Evolutionary conservation across 2,113 vertebrate genomes (phyloP).

Genomic region (Neogale vison): DNA sequence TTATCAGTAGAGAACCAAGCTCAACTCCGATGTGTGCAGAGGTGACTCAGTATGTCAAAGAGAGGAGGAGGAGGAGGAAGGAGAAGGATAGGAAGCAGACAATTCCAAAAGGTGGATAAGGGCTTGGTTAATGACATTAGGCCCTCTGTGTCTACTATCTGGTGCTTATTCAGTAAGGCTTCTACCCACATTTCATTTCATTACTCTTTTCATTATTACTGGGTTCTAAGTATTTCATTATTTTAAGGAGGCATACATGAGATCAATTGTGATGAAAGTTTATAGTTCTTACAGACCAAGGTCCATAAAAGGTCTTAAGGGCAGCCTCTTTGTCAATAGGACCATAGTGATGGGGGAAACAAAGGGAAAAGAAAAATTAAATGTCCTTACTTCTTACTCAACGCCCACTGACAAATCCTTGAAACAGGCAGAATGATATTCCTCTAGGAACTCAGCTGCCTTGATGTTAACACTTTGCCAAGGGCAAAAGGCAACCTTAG

Average conservation of each 20-base stretch:
- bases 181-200: no score
- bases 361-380: not conserved
- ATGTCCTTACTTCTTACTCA: not conserved
- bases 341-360: not conserved
- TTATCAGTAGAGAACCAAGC: not conserved
- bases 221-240: no score
- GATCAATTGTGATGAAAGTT: not conserved
- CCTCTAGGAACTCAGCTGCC: not conserved
- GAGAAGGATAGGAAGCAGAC: no score
- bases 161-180: not conserved
- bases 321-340: not conserved
- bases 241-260: not conserved
- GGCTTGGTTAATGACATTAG: not conserved
- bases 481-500: no score
- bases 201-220: no score
- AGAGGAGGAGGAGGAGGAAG: no score
- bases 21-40: not conserved
- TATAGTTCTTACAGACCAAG: not conserved
- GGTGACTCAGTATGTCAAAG: not conserved
- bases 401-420: not conserved
- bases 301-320: not conserved
- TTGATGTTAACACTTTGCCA: no score
- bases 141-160: not conserved
- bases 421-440: not conserved
- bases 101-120: not conserved